Conservation (phyloP, 2,797 vertebrate genomes). For the Nyctalus aviator region DNA sequence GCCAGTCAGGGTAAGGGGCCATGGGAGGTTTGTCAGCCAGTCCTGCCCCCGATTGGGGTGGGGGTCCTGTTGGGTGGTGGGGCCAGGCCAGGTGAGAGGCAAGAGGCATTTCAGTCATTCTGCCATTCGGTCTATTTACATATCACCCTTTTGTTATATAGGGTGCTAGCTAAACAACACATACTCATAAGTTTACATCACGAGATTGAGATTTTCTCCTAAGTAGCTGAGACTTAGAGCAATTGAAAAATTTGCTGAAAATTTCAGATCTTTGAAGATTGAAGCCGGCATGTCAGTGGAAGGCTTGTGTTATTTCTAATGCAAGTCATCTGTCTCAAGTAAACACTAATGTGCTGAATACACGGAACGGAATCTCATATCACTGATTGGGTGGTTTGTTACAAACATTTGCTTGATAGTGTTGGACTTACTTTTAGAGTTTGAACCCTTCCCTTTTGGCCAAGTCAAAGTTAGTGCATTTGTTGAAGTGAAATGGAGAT, state of each 20-base stretch:
- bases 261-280: slow-evolving; percentile 66
- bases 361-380: slow-evolving; percentile 28
- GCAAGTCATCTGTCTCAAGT: slow-evolving; percentile 63
- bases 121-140: no score
- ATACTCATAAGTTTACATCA: slow-evolving; percentile 48
- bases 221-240: slow-evolving; percentile 38
- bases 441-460: neutral
- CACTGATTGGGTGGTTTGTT: neutral
- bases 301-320: slow-evolving; percentile 52
- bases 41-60: fast-evolving
- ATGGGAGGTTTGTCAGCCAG: no score
- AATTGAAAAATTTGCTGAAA: slow-evolving; percentile 62
- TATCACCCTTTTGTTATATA: no score
- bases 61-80: fast-evolving
- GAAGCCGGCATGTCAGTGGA: slow-evolving; percentile 54
- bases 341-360: slow-evolving; percentile 62
- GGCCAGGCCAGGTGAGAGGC: no score
- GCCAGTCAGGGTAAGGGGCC: no score
- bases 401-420: neutral
- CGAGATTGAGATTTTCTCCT: slow-evolving; percentile 50
- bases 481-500: slow-evolving; percentile 40
- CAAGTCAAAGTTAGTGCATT: slow-evolving; percentile 16
- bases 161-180: neutral
- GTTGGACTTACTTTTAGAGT: neutral
- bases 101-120: no score